Base-by-base conservation (phyloP, 2,113 vertebrate genomes). In the Phrynosoma platyrhinos region DNA sequence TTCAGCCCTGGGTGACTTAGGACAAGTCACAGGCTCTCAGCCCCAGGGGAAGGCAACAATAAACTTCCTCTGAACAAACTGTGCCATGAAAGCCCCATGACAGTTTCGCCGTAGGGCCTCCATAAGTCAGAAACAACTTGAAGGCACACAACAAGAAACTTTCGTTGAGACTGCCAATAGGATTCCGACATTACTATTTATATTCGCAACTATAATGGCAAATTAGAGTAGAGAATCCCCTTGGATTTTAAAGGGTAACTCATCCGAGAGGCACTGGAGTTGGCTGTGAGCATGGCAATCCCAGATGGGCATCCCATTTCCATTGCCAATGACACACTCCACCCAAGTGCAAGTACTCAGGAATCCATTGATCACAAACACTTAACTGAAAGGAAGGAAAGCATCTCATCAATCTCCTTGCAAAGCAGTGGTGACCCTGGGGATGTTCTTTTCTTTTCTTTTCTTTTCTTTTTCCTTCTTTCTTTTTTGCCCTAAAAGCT, bases 301-400 rank as follows among this genome's bases (percentile, higher is more conserved):
- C 25, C 42, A 12, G 9, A 20, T n/a, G 55, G 42, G 66, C 20
- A 32, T 72, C 75, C 69, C 69, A 32, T 53, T 13, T 55, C 0
- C 47, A 47, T 5, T 47, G 27, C 69, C 79, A 74, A 76, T 66
- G 40, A 82, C 40, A 87, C 71, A 32, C 86, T 82, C 86, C 9
- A 3, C 36, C 79, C 71, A 82, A 75, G 79, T 87, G 82, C 86
- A 87, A 82, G 69, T 82, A 2, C 40, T 2, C 71, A 76, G 53
- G 40, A 74, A 81, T 75, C 30, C 86, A 87, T 87, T 87, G 86
- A 79, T 82, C 86, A 82, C 20, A 69, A 87, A 32, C 69, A 87
- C 30, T 87, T 87, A 82, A 20, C 69, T 52, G 71, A 87, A 87
- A 90, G 68, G 30, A 21, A 21, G 66, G 66, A 79, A 79, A 36